Evolutionary conservation across 2,113 vertebrate species (phyloP), one percentile per base, ranked within the genome.

Genomic region (Datnioides undecimradiatus): DNA sequence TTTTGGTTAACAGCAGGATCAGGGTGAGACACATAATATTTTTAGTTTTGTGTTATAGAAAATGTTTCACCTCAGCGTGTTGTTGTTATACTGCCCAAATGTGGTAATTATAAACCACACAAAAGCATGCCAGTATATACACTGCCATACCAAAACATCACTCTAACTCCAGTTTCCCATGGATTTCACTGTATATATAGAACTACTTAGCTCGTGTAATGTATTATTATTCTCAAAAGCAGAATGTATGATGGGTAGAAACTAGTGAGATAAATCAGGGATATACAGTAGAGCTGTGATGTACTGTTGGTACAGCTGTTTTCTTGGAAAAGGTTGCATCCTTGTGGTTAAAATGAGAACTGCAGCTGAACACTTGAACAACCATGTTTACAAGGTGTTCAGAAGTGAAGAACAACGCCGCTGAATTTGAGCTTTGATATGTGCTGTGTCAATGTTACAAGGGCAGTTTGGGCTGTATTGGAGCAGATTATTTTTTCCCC

Each of bases 261-360:
- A 82, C 66, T 87, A 79, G 74, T 83, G 80, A 90, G 87, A 64
- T 80, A 84, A 60, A 88, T 88, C 87, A 90, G 89, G 91, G 90
- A 90, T 75, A 36, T 45, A 74, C 46, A 83, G 72, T 25, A 80
- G 76, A 86, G 80, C 70, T 81, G 73, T 69, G 74, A 74, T 31
- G 46, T 14, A 31, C 27, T 73, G 87, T 49, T n/a, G 54, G 21
- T 62, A 14, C 33, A 46, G 80, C 45, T 43, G 54, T 75, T 79
- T 62, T 69, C 73, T 60, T 84, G 81, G 72, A 43, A 51, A 88
- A 81, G 64, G 78, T 77, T 81, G 82, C 83, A 2, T 10, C 65
- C 90, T 86, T 76, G 78, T 89, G 93, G 86, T 43, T 38, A 6
- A 68, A 62, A 29, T 58, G 27, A 67, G 58, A 87, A 86, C 76